Evolutionary conservation across 2,888 invertebrate species (phyloP).

Genomic region (Neoitamus cyanurus): DNA sequence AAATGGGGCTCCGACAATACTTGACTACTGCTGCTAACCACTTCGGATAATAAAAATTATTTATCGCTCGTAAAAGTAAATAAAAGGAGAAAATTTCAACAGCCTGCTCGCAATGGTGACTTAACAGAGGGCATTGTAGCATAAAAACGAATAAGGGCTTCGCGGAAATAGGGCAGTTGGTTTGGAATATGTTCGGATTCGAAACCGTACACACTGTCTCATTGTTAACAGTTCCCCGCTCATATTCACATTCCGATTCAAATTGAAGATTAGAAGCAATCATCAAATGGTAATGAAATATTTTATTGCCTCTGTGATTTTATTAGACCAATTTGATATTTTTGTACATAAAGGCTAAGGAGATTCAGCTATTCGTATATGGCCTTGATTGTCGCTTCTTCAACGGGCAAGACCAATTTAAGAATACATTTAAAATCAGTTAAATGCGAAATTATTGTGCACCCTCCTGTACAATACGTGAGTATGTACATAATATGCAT

Average conservation of each 20-base stretch:
- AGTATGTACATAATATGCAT: no score
- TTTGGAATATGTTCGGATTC: background rate
- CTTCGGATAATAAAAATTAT: background rate
- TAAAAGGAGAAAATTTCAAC: background rate
- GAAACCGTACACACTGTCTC: background rate
- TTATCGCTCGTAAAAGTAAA: constrained; percentile 1
- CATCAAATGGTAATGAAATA: background rate
- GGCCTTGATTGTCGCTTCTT: background rate
- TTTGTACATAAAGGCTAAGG: background rate
- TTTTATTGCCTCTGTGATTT: background rate
- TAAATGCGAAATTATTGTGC: no score
- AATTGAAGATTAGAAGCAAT: constrained; percentile 1
- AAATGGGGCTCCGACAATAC: background rate
- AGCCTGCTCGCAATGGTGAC: background rate
- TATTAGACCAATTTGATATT: background rate
- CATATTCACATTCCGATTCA: background rate
- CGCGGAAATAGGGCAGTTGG: background rate
- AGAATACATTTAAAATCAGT: no score
- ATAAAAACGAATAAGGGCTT: background rate
- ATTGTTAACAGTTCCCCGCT: background rate
- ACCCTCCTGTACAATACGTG: no score
- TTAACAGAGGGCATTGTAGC: background rate
- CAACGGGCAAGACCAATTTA: no score
- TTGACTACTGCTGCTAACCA: background rate
- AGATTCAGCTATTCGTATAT: no score